Evolutionary conservation across 2,888 invertebrate genomes (phyloP).

Genomic region (Fissipunctia ypsillon): DNA sequence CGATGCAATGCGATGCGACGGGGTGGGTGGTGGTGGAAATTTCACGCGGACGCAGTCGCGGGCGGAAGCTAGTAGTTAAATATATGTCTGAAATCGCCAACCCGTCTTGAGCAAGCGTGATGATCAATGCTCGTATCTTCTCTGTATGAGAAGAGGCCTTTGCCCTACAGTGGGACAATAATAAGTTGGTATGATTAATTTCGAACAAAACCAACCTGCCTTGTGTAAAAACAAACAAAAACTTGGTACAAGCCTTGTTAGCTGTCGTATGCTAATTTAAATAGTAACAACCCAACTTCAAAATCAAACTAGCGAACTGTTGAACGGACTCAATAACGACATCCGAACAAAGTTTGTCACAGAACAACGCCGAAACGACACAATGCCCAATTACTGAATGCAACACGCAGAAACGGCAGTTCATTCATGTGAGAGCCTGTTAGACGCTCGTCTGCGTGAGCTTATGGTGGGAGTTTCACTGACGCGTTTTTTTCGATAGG

Average conservation of each 20-base stretch:
- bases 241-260: not conserved
- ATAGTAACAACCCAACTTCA: constrained; percentile 29
- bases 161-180: too few relatives aligned
- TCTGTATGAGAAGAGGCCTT: too few relatives aligned
- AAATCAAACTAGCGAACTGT: constrained; percentile 54
- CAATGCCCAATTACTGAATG: constrained; percentile 80
- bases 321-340: constrained; percentile 60
- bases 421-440: constrained; percentile 81
- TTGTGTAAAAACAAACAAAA: constrained; percentile 1
- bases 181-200: too few relatives aligned
- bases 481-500: constrained; percentile 46
- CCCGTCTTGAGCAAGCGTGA: too few relatives aligned
- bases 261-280: constrained; percentile 33
- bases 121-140: too few relatives aligned
- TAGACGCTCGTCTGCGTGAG: constrained; percentile 77
- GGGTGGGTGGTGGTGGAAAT: too few relatives aligned
- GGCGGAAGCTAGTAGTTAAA: too few relatives aligned
- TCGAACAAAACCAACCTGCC: too few relatives aligned
- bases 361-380: constrained; percentile 77
- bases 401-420: constrained; percentile 75
- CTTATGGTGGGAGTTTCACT: constrained; percentile 57
- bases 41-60: too few relatives aligned
- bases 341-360: constrained; percentile 68
- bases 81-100: too few relatives aligned
- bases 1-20: too few relatives aligned